Percentiles rank a stretch among this genome's conserved stretches.
Conservation (phyloP, 2,797 vertebrate genomes). For the Acipenser oxyrinchus region DNA sequence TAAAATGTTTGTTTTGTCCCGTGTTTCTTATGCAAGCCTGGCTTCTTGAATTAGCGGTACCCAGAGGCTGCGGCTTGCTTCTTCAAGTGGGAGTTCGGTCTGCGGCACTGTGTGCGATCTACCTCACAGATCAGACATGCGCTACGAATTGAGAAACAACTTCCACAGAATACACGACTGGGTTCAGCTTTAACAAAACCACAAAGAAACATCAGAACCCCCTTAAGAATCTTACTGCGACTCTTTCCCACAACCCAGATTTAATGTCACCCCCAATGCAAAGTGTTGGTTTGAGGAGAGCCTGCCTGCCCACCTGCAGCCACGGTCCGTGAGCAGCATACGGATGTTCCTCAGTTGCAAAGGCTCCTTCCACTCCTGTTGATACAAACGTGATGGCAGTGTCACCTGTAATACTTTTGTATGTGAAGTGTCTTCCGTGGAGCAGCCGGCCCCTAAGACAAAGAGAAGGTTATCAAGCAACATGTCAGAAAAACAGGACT, state of each 20-base stretch:
- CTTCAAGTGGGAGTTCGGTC: not conserved
- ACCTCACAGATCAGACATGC: not conserved
- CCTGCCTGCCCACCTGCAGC: constrained; percentile 77
- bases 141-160: not conserved
- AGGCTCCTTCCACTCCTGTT: constrained; percentile 93
- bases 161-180: not conserved
- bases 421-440: constrained; percentile 97
- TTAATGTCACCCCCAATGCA: too few relatives aligned
- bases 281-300: not conserved
- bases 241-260: too few relatives aligned
- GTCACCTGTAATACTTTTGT: constrained; percentile 98
- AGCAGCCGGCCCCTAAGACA: constrained; percentile 83
- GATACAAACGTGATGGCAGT: constrained; percentile 98
- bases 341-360: constrained; percentile 95
- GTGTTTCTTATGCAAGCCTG: not conserved
- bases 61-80: too few relatives aligned
- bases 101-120: not conserved
- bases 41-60: not conserved
- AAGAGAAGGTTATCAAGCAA: too few relatives aligned
- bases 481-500: too few relatives aligned
- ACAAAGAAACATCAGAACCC: too few relatives aligned
- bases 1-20: too few relatives aligned
- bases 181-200: not conserved
- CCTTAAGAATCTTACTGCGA: too few relatives aligned
- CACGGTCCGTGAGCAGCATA: constrained; percentile 96